phyloP scores from a whole-genome alignment of 2,888 invertebrate genomes.

The Entomobrya proxima region DNA sequence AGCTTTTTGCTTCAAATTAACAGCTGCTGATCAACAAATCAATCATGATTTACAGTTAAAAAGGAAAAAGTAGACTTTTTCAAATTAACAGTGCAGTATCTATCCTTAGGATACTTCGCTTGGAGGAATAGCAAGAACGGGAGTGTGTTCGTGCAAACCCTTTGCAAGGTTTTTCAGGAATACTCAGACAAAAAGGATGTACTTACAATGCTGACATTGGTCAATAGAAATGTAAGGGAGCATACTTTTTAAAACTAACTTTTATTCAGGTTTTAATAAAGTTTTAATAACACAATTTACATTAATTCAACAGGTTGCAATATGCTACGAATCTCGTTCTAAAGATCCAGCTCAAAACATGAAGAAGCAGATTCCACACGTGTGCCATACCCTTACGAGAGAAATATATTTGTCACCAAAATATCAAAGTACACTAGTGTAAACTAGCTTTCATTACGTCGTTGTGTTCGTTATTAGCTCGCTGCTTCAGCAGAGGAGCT shows the following conservation, averaged over 20 bases:
- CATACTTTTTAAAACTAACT: neutral
- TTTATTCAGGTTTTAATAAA: neutral
- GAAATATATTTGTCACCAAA: constrained; percentile 35
- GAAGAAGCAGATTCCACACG: constrained; percentile 79
- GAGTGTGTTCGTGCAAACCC: constrained; percentile 81
- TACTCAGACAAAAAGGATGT: constrained; percentile 78
- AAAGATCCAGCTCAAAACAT: constrained; percentile 75
- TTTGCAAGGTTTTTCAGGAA: constrained; percentile 79
- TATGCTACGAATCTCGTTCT: constrained; percentile 78
- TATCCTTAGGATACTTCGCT: constrained; percentile 78
- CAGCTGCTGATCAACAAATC: neutral
- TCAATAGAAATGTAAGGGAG: constrained; percentile 76
- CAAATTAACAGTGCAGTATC: constrained; percentile 46
- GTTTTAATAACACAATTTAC: neutral
- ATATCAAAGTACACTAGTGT: constrained; percentile 44
- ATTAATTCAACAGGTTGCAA: constrained; percentile 77
- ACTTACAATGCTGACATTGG: constrained; percentile 79
- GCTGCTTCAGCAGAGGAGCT: too few relatives aligned
- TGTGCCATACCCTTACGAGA: constrained; percentile 74
- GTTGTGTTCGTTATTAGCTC: too few relatives aligned
- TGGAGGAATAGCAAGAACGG: constrained; percentile 80
- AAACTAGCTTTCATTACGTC: too few relatives aligned
- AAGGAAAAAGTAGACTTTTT: constrained; percentile 35
- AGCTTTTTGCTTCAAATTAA: neutral
- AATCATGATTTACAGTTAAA: constrained; percentile 44